A percentile compares a stretch with the other conserved stretches of the same genome.
Conservation (phyloP, 1,140 invertebrate genomes). For the Zaprionus vittiger region DNA sequence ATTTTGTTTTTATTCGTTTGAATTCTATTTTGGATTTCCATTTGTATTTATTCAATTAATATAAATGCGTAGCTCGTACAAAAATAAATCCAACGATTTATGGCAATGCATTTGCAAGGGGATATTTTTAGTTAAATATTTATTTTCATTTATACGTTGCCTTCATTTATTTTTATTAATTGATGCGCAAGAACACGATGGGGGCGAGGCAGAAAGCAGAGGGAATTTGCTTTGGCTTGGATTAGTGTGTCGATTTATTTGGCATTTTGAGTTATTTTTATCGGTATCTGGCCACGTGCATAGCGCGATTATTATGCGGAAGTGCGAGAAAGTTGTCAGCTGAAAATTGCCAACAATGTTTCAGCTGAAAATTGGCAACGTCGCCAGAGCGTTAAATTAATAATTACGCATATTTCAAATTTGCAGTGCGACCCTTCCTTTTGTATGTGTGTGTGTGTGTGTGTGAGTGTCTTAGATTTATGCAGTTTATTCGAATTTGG, state of each 20-base stretch:
- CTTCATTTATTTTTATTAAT: constrained; percentile 32
- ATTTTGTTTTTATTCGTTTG: background rate
- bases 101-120: constrained; percentile 12
- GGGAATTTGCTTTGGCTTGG: constrained; percentile 6
- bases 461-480: constrained; percentile 57
- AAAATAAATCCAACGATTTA: constrained; percentile 30
- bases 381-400: constrained; percentile 35
- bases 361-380: constrained; percentile 34
- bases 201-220: background rate
- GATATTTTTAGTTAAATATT: constrained; percentile 15
- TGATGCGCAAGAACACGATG: constrained; percentile 20
- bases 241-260: constrained; percentile 30
- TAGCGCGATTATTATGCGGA: constrained; percentile 1
- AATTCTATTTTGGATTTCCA: background rate
- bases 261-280: constrained; percentile 26
- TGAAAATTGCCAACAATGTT: constrained; percentile 7
- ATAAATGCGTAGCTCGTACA: background rate
- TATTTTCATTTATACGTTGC: background rate
- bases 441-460: background rate
- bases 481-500: constrained; percentile 62
- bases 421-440: background rate
- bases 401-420: constrained; percentile 37
- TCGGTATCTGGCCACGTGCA: background rate
- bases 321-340: background rate
- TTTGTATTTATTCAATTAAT: constrained; percentile 23